These are phyloP conservation scores for Apostichopus japonicus DNA, from an alignment of 35 echinoderm and acorn worm species.

Conservation along the genomic window DNA sequence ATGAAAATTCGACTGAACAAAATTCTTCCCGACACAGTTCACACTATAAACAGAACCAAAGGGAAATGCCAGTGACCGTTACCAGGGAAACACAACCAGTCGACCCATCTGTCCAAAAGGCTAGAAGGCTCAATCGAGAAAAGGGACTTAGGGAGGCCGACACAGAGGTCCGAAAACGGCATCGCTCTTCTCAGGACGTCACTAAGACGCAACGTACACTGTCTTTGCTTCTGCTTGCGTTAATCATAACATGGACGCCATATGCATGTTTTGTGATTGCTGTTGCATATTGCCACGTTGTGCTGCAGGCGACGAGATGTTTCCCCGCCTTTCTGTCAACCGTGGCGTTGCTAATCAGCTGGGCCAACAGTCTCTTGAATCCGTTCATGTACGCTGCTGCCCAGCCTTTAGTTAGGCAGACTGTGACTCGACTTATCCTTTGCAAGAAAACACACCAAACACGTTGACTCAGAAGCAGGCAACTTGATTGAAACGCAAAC, in stretches of 20 bases:
- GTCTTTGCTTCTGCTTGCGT: not conserved
- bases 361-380: constrained; percentile 20
- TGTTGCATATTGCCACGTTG: not conserved
- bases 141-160: not conserved
- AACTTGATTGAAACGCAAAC: too few species aligned
- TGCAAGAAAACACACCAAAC: not conserved
- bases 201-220: constrained; percentile 4
- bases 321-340: not conserved
- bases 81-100: not conserved
- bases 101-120: not conserved
- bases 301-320: not conserved
- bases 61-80: not conserved
- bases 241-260: constrained; percentile 24
- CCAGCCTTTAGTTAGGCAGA: not conserved
- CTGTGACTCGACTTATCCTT: not conserved
- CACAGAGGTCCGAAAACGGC: not conserved
- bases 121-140: not conserved
- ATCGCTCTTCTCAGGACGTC: not conserved
- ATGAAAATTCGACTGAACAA: not conserved
- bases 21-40: not conserved
- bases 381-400: constrained; percentile 14
- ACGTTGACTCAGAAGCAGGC: too few species aligned
- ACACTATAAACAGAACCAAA: not conserved
- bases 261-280: not conserved
- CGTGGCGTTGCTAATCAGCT: not conserved